These are phyloP conservation scores for Porites evermanni DNA, from an alignment of 92 coral and sea anemone genomes.

Conservation along the genomic window DNA sequence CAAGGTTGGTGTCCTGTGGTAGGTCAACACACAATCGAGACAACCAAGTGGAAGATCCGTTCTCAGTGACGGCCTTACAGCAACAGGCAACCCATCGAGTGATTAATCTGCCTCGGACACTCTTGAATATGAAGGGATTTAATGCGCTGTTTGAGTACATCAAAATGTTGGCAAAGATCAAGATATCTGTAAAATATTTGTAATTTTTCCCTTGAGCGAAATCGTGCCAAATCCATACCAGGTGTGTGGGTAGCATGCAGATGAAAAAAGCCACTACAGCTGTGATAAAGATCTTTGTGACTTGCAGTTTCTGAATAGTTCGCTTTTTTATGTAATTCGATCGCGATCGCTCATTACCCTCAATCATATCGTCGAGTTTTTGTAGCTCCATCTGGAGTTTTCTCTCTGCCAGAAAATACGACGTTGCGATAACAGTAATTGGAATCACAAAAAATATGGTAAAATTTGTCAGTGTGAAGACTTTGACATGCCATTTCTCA, in stretches of 20 bases:
- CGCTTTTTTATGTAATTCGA: conserved; percentile 35
- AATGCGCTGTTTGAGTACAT: conserved; percentile 71
- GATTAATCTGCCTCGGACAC: conserved; percentile 20
- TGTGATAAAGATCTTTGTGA: conserved; percentile 64
- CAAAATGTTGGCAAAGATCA: conserved; percentile 57
- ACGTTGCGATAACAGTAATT: conserved; percentile 71
- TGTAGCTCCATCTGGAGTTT: conserved; percentile 48
- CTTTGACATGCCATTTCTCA: conserved; percentile 71
- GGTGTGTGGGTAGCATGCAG: conserved; percentile 74
- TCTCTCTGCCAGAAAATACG: conserved; percentile 85
- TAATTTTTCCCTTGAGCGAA: conserved; percentile 53
- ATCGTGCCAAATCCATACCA: conserved; percentile 74
- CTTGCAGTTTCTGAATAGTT: conserved; percentile 49
- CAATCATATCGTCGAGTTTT: conserved; percentile 11
- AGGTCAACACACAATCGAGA: background rate
- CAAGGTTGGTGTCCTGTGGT: background rate
- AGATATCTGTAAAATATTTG: conserved; percentile 51
- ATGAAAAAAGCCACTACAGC: conserved; percentile 75
- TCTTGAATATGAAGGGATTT: conserved; percentile 80
- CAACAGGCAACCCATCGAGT: conserved; percentile 19
- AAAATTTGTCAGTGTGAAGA: conserved; percentile 83
- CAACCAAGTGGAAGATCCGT: background rate
- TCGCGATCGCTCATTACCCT: conserved; percentile 25
- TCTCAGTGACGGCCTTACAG: conserved; percentile 10
- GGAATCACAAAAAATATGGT: conserved; percentile 87